phyloP scores from a whole-genome alignment of 1,140 invertebrate species.

The Rhagoletis zephyria region DNA sequence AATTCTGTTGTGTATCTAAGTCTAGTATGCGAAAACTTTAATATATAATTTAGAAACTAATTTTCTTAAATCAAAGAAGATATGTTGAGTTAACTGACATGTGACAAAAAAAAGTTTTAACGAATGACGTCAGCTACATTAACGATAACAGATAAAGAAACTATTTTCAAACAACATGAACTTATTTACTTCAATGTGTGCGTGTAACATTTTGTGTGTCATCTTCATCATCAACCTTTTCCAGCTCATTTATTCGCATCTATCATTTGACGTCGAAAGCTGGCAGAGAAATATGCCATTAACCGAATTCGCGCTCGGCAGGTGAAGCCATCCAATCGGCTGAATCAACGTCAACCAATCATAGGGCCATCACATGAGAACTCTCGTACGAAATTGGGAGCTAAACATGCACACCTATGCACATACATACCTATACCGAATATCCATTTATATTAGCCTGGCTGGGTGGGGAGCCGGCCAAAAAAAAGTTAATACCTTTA shows the following conservation, averaged over 20 bases:
- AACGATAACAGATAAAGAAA: not conserved
- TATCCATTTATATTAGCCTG: not conserved
- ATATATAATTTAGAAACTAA: no score
- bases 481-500: not conserved
- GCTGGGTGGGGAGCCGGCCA: not conserved
- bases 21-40: no score
- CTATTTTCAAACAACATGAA: not conserved
- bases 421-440: not conserved
- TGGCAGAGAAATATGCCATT: not conserved
- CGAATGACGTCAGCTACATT: not conserved
- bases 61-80: no score
- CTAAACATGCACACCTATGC: not conserved
- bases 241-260: conserved; percentile 42
- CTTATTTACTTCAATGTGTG: not conserved
- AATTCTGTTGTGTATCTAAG: no score
- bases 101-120: no score
- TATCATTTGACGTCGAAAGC: not conserved
- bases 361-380: not conserved
- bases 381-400: not conserved
- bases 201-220: not conserved
- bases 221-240: conserved; percentile 20
- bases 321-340: not conserved
- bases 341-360: not conserved
- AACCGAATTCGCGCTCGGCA: not conserved
- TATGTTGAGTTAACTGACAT: no score